phyloP scores from a whole-genome alignment of 2,797 vertebrate genomes.

The Tympanoctomys barrerae region DNA sequence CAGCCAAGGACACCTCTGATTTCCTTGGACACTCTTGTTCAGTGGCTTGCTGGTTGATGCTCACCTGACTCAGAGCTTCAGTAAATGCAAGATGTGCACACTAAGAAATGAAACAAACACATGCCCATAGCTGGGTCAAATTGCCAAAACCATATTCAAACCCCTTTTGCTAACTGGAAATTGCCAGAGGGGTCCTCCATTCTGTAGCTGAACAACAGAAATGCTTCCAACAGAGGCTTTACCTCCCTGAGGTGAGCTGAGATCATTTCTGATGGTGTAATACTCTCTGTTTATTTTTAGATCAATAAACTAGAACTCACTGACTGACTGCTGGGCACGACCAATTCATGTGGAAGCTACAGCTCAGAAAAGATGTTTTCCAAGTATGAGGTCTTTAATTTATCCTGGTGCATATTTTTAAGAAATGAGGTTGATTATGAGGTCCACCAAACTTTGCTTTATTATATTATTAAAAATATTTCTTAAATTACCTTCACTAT shows the following conservation, averaged over 20 bases:
- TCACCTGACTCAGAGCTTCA: constrained; percentile 72
- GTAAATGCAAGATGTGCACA: constrained; percentile 74
- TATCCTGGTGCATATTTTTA: not conserved
- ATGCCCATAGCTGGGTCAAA: constrained; percentile 22
- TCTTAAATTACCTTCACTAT: not conserved
- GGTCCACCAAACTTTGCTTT: not conserved
- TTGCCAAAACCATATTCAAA: constrained; percentile 60
- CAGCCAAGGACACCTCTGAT: constrained; percentile 70
- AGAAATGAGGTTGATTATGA: not conserved
- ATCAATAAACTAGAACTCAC: constrained; percentile 67
- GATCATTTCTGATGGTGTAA: constrained; percentile 71
- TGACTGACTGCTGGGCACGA: constrained; percentile 55
- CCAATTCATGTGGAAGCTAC: constrained; percentile 42
- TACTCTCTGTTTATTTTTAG: constrained; percentile 78
- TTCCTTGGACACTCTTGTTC: constrained; percentile 68
- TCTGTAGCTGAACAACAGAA: not conserved
- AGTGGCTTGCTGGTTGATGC: constrained; percentile 71
- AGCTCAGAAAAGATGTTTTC: constrained; percentile 40
- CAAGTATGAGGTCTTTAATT: constrained; percentile 41
- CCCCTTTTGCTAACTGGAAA: constrained; percentile 67
- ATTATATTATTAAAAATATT: constrained; percentile 10
- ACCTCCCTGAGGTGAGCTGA: constrained; percentile 58
- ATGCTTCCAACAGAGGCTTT: constrained; percentile 34
- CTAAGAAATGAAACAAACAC: constrained; percentile 53
- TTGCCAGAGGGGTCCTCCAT: constrained; percentile 53